Percentiles rank a stretch among this genome's conserved stretches.
Evolutionary conservation across 2,113 vertebrate genomes (phyloP).

Genomic region (Muscicapa adusta): DNA sequence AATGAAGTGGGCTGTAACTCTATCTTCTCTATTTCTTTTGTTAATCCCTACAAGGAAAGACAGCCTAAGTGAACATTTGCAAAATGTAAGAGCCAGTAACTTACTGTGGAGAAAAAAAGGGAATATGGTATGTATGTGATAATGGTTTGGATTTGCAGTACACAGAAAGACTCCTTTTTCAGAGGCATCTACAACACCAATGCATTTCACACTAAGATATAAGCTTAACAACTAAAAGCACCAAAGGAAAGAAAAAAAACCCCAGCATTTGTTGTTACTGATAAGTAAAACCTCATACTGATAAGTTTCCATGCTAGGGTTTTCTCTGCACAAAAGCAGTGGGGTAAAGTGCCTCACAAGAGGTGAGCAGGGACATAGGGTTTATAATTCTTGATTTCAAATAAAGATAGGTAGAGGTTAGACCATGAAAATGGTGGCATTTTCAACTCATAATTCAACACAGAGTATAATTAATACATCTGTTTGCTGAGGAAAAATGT

Average conservation of each 20-base stretch:
- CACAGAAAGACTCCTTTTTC: background rate
- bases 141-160: background rate
- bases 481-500: background rate
- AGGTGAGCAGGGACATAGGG: background rate
- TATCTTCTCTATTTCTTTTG: background rate
- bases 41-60: background rate
- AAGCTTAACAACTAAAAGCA: background rate
- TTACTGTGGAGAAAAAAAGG: background rate
- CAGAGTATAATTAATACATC: background rate
- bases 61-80: background rate
- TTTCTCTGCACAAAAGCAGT: background rate
- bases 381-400: background rate
- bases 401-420: background rate
- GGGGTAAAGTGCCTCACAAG: background rate
- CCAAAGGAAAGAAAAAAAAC: background rate
- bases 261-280: background rate
- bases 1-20: background rate
- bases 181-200: background rate
- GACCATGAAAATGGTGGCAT: background rate
- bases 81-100: background rate
- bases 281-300: background rate
- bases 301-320: background rate
- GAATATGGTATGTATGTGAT: background rate
- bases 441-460: background rate
- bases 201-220: background rate